These are phyloP conservation scores for Diachrysia chrysitis DNA, from an alignment of 2,888 invertebrate species.

Conservation along the genomic window DNA sequence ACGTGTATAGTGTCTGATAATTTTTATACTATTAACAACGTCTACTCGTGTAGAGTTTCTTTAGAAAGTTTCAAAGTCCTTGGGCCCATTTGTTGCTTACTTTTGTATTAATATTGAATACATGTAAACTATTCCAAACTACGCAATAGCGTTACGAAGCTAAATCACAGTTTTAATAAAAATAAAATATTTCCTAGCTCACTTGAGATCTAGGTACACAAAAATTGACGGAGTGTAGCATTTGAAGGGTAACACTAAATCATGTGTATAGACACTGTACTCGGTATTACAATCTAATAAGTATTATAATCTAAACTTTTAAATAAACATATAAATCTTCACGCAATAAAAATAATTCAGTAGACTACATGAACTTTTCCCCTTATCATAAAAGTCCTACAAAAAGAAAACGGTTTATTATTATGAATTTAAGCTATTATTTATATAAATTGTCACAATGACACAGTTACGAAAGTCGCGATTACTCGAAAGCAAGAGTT, in stretches of 20 bases:
- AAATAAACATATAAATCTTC: too few species aligned
- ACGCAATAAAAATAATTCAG: not conserved
- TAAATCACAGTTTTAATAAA: not conserved
- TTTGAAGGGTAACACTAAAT: not conserved
- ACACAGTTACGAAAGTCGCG: slow-evolving; percentile 31
- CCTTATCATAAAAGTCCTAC: not conserved
- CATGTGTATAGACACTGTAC: too few species aligned
- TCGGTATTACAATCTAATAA: too few species aligned
- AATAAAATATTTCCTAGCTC: not conserved
- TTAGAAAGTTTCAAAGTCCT: not conserved
- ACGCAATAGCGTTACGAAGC: not conserved
- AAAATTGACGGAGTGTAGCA: not conserved
- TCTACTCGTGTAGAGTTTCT: not conserved
- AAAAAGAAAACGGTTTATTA: not conserved
- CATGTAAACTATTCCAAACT: not conserved
- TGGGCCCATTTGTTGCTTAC: not conserved
- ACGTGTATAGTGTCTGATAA: not conserved
- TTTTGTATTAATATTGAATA: slow-evolving; percentile 5
- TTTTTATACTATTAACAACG: not conserved
- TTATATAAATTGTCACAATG: slow-evolving; percentile 5
- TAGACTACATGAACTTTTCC: not conserved
- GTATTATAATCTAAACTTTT: too few species aligned
- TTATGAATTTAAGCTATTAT: slow-evolving; percentile 4
- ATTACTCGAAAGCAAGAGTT: slow-evolving; percentile 60
- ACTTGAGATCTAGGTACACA: not conserved